phyloP scores from a whole-genome alignment of 2,113 vertebrate species.

The Pelmatolapia mariae region DNA sequence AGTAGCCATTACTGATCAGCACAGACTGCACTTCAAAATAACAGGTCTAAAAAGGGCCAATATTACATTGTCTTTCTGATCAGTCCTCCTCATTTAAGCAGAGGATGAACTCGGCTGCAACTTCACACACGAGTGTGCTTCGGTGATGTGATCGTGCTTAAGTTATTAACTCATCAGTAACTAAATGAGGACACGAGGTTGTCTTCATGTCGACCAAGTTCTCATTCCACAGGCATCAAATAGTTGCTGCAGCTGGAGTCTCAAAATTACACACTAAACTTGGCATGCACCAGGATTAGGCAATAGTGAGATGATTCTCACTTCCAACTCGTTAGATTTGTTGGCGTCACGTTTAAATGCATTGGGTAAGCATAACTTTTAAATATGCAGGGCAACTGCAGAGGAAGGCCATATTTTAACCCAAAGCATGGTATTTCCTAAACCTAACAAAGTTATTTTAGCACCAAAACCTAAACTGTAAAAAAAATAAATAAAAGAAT shows the following conservation, averaged over 20 bases:
- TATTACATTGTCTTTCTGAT: background rate
- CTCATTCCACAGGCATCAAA: background rate
- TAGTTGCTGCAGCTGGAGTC: background rate
- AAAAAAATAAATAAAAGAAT: background rate
- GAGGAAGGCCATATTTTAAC: accelerated
- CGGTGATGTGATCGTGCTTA: background rate
- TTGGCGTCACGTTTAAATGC: background rate
- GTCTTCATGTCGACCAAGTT: no score
- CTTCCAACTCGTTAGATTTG: background rate
- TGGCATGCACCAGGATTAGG: background rate
- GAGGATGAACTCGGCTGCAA: accelerated
- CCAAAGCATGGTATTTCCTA: background rate
- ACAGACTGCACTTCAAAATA: background rate
- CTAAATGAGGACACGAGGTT: background rate
- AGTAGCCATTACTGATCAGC: background rate
- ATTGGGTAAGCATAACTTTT: background rate
- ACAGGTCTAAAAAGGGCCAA: background rate
- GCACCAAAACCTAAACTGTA: background rate
- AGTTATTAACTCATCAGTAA: background rate
- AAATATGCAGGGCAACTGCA: background rate
- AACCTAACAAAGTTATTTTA: background rate
- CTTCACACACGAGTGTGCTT: accelerated
- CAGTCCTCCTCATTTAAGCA: background rate
- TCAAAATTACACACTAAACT: background rate
- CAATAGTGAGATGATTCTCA: background rate